Base-by-base conservation (phyloP, 2,113 vertebrate genomes). In the Gallinago undulata region DNA sequence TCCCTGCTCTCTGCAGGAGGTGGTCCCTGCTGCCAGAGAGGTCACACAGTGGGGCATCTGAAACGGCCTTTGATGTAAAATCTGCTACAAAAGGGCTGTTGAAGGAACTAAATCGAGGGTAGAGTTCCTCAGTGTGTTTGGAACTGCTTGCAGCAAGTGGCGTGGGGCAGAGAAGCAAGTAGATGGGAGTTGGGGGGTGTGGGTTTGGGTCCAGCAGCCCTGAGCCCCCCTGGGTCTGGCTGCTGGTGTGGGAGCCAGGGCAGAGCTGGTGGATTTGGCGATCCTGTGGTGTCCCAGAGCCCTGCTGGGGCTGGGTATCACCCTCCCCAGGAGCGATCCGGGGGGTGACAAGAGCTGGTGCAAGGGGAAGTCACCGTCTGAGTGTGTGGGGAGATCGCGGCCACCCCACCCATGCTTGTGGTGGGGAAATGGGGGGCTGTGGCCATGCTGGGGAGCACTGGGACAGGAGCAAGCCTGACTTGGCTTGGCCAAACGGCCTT, bases 41-140 rank as follows among this genome's bases (percentile, higher is more conserved):
- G 12, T 30, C 4, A 2, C 37, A 1, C 15, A 0, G 12, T 1
- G 4, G 64, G 28, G 64, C 7, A 1, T 47, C 81, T 0, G 0
- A 28, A 68, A 64, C 12, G 39, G 77, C 48, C 41, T 84, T 73
- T 76, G 70, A 35, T 73, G 35, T 82, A 57, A 89, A 60, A 59
- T 57, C 35, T 56, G 51, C 48, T 72, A 1, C 1, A 1, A 10
- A 10, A 50, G 70, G 37, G 80, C 73, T 89, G 73, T 50, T 64
- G 64, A 51, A 56, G 60, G 27, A 84, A 5, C 56, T n/a, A 41
- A 91, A 60, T 39, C 19, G 7, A 43, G 79, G 56, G 13, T 68
- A 6, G 68, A 76, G 80, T n/a, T 82, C 83, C 55, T 51, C 0
- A 0, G 3, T 19, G 57, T 10, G 16, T 45, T 85, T 1, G 4